phyloP scores from a whole-genome alignment of 2,888 invertebrate genomes.

The Achlya flavicornis region DNA sequence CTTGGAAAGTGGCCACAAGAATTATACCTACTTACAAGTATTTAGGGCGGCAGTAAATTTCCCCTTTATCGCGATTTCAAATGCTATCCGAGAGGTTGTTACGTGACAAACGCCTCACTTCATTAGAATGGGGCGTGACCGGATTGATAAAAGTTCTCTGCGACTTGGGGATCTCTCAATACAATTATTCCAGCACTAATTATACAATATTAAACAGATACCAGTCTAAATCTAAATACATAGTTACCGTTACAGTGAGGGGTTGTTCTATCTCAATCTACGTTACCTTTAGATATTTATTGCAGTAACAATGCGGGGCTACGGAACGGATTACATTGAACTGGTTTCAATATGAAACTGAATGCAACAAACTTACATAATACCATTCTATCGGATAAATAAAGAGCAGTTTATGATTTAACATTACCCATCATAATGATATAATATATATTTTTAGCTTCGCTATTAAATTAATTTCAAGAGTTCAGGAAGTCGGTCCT shows the following conservation, averaged over 20 bases:
- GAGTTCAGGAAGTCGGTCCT: neutral
- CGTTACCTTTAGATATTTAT: neutral
- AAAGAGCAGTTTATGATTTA: too few species aligned
- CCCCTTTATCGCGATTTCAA: conserved; percentile 73
- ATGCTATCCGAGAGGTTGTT: conserved; percentile 65
- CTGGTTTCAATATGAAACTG: too few species aligned
- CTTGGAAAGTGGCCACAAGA: conserved; percentile 21
- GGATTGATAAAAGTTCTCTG: conserved; percentile 63
- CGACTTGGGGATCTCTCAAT: conserved; percentile 50
- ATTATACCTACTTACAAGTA: conserved; percentile 46
- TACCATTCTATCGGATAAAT: too few species aligned
- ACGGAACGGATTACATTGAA: too few species aligned
- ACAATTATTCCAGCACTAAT: conserved; percentile 41
- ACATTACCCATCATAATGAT: too few species aligned
- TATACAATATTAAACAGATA: conserved; percentile 17
- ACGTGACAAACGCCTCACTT: conserved; percentile 77
- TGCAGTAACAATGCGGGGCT: too few species aligned
- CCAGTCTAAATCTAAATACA: neutral
- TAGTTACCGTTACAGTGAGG: neutral
- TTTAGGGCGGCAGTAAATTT: conserved; percentile 69
- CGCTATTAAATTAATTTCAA: neutral
- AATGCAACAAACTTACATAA: too few species aligned
- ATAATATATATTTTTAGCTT: neutral
- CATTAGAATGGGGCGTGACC: conserved; percentile 70
- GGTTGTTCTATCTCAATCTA: neutral